These are phyloP conservation scores for Cylindroiulus punctatus DNA, from an alignment of 2,888 invertebrate genomes.

Conservation along the genomic window DNA sequence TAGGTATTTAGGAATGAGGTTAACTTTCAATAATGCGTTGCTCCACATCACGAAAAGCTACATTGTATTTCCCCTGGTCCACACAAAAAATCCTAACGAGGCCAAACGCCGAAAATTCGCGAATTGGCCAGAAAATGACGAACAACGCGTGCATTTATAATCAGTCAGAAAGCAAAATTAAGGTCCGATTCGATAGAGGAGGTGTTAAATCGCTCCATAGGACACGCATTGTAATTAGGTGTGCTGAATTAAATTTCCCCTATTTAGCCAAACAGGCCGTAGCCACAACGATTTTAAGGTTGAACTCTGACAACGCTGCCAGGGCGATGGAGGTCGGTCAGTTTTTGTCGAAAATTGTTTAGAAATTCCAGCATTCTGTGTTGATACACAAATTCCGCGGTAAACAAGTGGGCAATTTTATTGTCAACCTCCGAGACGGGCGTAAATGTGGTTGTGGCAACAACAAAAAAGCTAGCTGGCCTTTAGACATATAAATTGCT, in stretches of 20 bases:
- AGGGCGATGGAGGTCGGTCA: background rate
- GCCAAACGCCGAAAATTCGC: background rate
- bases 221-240: background rate
- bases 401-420: constrained; percentile 18
- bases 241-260: background rate
- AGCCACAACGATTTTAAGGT: background rate
- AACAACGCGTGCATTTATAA: background rate
- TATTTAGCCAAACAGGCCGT: background rate
- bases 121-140: background rate
- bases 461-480: background rate
- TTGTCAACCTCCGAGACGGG: constrained; percentile 18
- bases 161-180: background rate
- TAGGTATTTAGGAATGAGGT: background rate
- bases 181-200: background rate
- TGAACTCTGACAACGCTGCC: background rate
- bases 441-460: background rate
- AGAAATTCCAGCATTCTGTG: background rate
- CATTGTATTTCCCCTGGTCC: constrained; percentile 6
- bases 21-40: constrained; percentile 10
- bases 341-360: background rate
- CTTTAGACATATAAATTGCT: background rate
- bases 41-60: background rate
- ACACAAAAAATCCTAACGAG: background rate
- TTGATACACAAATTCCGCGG: constrained; percentile 2
- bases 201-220: background rate